Conservation (phyloP, 2,113 vertebrate species). For the Menidia beryllina region DNA sequence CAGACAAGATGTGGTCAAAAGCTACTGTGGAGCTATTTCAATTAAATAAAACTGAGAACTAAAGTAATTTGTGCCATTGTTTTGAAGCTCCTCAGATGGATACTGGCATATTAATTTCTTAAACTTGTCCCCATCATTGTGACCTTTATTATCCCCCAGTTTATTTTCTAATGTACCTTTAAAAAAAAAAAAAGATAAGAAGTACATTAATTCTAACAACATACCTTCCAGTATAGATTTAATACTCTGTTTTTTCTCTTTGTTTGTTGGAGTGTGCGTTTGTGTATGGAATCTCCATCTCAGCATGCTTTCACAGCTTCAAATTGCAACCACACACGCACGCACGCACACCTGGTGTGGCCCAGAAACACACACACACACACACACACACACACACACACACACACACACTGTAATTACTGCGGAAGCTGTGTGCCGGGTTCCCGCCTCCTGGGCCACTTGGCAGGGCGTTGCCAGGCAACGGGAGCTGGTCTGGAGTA, state of each 20-base stretch:
- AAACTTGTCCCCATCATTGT: background rate
- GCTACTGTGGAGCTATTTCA: too few species aligned
- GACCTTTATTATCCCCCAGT: too few species aligned
- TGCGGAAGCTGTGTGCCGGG: conserved; percentile 70
- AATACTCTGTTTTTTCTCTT: background rate
- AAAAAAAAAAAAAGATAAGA: too few species aligned
- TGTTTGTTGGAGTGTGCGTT: background rate
- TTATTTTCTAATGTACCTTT: too few species aligned
- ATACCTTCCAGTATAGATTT: background rate
- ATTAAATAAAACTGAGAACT: too few species aligned
- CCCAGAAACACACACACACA: conserved; percentile 42
- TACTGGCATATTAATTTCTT: background rate
- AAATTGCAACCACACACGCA: conserved; percentile 21
- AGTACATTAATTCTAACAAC: background rate
- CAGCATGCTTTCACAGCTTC: conserved; percentile 19
- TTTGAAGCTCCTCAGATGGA: background rate
- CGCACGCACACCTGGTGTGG: conserved; percentile 53
- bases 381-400: conserved; percentile 37
- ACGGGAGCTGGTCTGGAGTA: conserved; percentile 62
- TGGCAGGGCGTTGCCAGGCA: conserved; percentile 74
- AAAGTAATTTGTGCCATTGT: background rate
- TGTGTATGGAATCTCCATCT: background rate
- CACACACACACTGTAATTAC: conserved; percentile 64
- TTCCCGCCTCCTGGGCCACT: conserved; percentile 74
- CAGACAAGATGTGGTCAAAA: background rate